Conservation (phyloP, 2,888 invertebrate genomes). For the Ceraclea dissimilis region DNA sequence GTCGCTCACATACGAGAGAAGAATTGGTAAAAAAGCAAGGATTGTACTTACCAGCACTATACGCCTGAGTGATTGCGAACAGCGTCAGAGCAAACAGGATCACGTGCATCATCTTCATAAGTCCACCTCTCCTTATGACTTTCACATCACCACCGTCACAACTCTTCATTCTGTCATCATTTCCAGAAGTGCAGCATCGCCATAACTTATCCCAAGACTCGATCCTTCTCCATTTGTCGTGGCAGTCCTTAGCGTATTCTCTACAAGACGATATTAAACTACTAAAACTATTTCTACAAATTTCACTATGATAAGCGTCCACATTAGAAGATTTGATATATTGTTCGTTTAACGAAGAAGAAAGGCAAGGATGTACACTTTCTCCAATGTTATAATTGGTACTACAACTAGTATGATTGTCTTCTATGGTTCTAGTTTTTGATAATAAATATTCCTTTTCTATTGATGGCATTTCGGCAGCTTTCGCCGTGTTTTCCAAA, state of each 20-base stretch:
- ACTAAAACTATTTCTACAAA: not conserved
- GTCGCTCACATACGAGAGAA: too few species aligned
- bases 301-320: not conserved
- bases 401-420: not conserved
- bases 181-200: not conserved
- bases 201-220: not conserved
- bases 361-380: too few species aligned
- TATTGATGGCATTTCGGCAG: not conserved
- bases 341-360: too few species aligned
- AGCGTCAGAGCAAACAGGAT: conserved; percentile 7
- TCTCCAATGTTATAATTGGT: not conserved
- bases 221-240: not conserved
- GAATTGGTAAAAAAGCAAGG: too few species aligned
- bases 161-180: not conserved
- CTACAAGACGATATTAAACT: not conserved
- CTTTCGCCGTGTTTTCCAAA: not conserved
- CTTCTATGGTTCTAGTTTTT: not conserved
- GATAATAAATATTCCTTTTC: not conserved
- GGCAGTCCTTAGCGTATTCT: not conserved
- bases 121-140: not conserved
- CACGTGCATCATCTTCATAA: conserved; percentile 4
- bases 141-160: not conserved
- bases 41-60: conserved; percentile 14
- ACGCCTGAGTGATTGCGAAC: not conserved
- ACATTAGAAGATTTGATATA: not conserved